Evolutionary conservation across 2,113 vertebrate species (phyloP).

Genomic region (Myodes glareolus): DNA sequence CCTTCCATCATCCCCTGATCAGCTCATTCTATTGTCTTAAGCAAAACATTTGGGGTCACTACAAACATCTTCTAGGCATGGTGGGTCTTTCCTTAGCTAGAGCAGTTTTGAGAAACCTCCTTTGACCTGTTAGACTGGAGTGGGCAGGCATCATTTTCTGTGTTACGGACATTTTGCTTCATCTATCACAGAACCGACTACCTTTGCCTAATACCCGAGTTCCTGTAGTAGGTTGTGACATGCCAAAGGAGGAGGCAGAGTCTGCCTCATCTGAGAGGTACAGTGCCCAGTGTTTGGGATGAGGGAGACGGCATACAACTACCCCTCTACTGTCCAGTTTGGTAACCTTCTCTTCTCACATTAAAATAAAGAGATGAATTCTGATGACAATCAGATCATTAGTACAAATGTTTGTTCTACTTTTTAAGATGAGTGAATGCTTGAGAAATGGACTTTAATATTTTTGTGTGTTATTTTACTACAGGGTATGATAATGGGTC

Average conservation of each 20-base stretch:
- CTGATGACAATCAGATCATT: background rate
- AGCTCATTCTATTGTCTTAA: constrained; percentile 60
- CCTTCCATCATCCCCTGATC: constrained; percentile 52
- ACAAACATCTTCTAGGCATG: constrained; percentile 71
- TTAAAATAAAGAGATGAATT: background rate
- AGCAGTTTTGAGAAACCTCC: constrained; percentile 43
- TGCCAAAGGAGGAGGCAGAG: background rate
- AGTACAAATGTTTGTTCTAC: background rate
- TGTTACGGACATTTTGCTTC: background rate
- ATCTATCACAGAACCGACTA: background rate
- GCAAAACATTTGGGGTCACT: constrained; percentile 55
- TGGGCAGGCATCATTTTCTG: background rate
- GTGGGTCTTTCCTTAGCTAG: constrained; percentile 55
- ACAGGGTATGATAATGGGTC: background rate
- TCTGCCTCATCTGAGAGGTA: background rate
- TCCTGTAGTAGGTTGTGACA: background rate
- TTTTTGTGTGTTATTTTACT: background rate
- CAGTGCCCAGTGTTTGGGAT: background rate
- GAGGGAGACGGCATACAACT: background rate
- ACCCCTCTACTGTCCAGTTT: background rate
- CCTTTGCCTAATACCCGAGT: background rate
- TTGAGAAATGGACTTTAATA: background rate
- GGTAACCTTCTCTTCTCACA: background rate
- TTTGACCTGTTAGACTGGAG: constrained; percentile 13
- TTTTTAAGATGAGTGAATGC: background rate